phyloP scores from a whole-genome alignment of 1,140 invertebrate genomes.

The Harlomillsia oculata region DNA sequence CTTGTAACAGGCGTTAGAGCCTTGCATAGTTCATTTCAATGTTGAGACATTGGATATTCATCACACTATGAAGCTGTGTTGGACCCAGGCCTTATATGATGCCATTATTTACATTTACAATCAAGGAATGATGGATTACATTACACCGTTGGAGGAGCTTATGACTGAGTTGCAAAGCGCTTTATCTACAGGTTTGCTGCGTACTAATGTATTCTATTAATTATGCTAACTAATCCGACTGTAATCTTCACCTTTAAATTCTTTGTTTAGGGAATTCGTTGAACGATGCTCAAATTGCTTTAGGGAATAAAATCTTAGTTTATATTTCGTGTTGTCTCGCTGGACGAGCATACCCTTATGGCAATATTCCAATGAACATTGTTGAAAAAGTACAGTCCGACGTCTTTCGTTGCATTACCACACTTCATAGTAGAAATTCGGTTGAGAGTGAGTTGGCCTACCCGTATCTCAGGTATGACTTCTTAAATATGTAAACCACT shows the following conservation, averaged over 20 bases:
- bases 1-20: conserved; percentile 59
- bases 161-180: conserved; percentile 48
- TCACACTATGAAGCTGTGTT: conserved; percentile 73
- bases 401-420: conserved; percentile 45
- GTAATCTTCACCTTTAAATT: conserved; percentile 26
- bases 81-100: conserved; percentile 66
- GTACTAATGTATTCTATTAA: background rate
- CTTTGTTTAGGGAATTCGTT: conserved; percentile 36
- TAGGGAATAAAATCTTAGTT: conserved; percentile 84
- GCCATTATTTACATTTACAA: conserved; percentile 83
- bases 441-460: conserved; percentile 58
- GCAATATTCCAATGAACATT: conserved; percentile 63
- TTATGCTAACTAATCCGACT: no score
- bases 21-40: conserved; percentile 68
- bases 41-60: conserved; percentile 80
- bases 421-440: conserved; percentile 56
- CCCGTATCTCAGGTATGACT: conserved; percentile 55
- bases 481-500: conserved; percentile 10
- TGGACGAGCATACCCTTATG: conserved; percentile 78
- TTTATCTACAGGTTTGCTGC: conserved; percentile 40
- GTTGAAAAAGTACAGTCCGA: conserved; percentile 63
- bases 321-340: conserved; percentile 88
- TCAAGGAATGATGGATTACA: conserved; percentile 70
- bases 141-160: conserved; percentile 69
- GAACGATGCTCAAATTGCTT: conserved; percentile 40